A percentile compares a stretch with the other conserved stretches of the same genome.
Conservation (phyloP, 2,113 vertebrate species). For the Ammodytes marinus region DNA sequence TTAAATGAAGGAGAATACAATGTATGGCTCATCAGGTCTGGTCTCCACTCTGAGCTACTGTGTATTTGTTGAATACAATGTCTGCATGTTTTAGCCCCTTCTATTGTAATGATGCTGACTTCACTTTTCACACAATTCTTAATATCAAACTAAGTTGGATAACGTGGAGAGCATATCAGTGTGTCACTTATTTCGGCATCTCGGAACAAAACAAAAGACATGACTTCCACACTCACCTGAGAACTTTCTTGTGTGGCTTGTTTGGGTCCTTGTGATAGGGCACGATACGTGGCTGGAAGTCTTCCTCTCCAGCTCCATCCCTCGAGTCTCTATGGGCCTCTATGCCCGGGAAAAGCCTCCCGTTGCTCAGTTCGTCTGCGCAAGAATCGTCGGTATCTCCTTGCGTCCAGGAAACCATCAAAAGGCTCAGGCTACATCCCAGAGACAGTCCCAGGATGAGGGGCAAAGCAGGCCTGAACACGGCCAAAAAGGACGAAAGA, state of each 20-base stretch:
- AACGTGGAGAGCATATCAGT: not conserved
- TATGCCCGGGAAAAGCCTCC: slow-evolving; percentile 70
- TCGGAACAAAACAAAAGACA: not conserved
- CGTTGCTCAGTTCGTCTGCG: slow-evolving; percentile 74
- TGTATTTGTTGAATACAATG: not conserved
- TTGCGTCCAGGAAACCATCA: slow-evolving; percentile 94
- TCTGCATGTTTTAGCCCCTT: not conserved
- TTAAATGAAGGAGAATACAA: too few species aligned
- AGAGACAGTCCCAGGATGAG: slow-evolving; percentile 94
- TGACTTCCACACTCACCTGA: slow-evolving; percentile 85
- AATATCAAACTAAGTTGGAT: not conserved
- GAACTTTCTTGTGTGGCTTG: slow-evolving; percentile 94
- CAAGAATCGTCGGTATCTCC: slow-evolving; percentile 86
- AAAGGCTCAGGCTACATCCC: slow-evolving; percentile 94
- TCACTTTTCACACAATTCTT: not conserved
- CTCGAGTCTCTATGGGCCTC: slow-evolving; percentile 61
- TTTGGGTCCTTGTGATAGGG: slow-evolving; percentile 94
- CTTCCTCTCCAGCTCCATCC: slow-evolving; percentile 70
- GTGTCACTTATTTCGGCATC: not conserved
- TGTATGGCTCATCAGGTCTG: not conserved
- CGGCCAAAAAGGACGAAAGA: slow-evolving; percentile 85
- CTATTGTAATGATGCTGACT: not conserved
- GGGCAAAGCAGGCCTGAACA: slow-evolving; percentile 92
- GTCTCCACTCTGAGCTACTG: not conserved
- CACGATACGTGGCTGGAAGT: slow-evolving; percentile 90